Evolutionary conservation across 2,888 invertebrate genomes (phyloP), one percentile per base, ranked within the genome.

Genomic region (Heteromurus nitidus): DNA sequence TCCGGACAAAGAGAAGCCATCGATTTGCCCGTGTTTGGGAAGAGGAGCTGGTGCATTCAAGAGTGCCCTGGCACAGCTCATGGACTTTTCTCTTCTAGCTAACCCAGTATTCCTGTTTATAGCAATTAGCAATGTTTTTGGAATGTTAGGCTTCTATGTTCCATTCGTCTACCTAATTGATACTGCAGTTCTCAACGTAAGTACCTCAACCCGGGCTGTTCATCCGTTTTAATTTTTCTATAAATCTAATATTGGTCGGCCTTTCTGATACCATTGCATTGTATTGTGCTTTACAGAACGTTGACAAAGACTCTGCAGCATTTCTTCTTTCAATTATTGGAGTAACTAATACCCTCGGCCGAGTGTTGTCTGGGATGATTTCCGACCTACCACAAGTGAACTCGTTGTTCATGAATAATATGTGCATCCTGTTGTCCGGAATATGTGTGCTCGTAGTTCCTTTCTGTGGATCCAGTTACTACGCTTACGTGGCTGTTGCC

Each of bases 111-210:
- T 98, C 90, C 93, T 96, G 91, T 91, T 97, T 72, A 96, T 98
- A 88, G 96, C 96, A 82, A 92, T 98, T 72, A 97, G 96, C 85
- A 98, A 98, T 90, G 92, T 99, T 79, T 96, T 99, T 89, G 99
- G 98, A 88, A 98, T 99, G 95, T 95, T 98, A 72, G 98, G 98
- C 85, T 93, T 98, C 74, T 98, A 98, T 90, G 96, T 99, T 86
- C 99, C 99, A 47, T 99, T 97, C 90, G 95, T 97, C 65, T 99
- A 96, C 89, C 92, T 99, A 74, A 95, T 96, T 26, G 95, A 96
- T 87, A 94, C 94, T 72, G 95, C 95, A 13, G 91, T 90, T 81
- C 89, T 91, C 75, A 93, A 93, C 88, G 94, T 94, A 92, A 42
- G 47, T 26, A 68, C n/a, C 9, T 47, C 9, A 47, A 36, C 7